phyloP scores from a whole-genome alignment of 2,113 vertebrate genomes.

The Chroicocephalus ridibundus region DNA sequence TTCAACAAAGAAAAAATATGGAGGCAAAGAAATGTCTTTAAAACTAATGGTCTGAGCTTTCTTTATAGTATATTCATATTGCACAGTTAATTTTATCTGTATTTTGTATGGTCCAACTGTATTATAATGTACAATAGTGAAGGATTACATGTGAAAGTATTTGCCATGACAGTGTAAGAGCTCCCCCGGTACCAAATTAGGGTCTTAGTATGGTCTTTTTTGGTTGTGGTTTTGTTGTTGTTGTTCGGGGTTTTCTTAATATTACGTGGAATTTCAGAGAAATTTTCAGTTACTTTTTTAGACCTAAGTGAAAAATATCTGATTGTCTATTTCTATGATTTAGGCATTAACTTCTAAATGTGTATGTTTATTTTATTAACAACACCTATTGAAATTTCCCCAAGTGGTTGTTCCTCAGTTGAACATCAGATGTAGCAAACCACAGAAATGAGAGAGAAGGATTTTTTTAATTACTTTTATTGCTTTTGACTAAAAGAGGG shows the following conservation, averaged over 20 bases:
- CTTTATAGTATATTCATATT: neutral
- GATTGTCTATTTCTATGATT: neutral
- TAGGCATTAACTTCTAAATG: neutral
- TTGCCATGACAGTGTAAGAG: neutral
- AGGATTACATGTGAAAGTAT: neutral
- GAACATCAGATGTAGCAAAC: neutral
- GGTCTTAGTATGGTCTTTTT: neutral
- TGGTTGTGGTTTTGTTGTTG: neutral
- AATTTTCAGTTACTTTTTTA: neutral
- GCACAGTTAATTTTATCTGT: neutral
- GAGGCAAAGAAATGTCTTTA: neutral
- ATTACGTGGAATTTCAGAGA: neutral
- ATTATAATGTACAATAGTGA: neutral
- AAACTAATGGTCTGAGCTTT: neutral
- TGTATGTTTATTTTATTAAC: neutral
- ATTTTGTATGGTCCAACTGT: neutral
- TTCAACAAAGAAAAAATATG: neutral
- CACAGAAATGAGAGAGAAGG: neutral
- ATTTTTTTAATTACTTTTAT: constrained; percentile 15
- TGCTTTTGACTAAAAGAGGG: neutral
- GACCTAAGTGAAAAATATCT: neutral
- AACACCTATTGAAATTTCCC: neutral
- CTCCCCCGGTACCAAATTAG: too few species aligned
- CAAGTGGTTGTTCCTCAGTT: neutral
- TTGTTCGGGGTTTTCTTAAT: too few species aligned